Conservation (phyloP, 2,888 invertebrate genomes). For the Nebria brevicollis region DNA sequence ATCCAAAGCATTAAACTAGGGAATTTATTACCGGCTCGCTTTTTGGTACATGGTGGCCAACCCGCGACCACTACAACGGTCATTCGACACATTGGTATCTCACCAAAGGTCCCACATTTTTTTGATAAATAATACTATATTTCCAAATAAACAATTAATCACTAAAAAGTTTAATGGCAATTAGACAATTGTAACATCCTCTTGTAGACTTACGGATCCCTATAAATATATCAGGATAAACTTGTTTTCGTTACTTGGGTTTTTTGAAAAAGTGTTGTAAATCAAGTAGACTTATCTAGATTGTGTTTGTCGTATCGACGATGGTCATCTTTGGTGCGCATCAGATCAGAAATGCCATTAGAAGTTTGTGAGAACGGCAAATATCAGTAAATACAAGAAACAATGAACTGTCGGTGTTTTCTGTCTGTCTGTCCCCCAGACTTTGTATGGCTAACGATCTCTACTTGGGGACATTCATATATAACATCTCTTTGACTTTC, state of each 20-base stretch:
- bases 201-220: neutral
- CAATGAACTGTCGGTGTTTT: conserved; percentile 16
- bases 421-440: neutral
- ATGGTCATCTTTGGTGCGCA: conserved; percentile 35
- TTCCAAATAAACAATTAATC: neutral
- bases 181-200: neutral
- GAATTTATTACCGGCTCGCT: conserved; percentile 37
- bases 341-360: conserved; percentile 26
- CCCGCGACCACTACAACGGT: too few species aligned
- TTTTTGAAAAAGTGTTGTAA: conserved; percentile 21
- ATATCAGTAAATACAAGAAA: conserved; percentile 16
- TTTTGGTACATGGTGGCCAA: conserved; percentile 13
- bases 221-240: neutral
- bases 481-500: neutral
- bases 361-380: conserved; percentile 14
- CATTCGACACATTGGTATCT: too few species aligned
- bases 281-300: conserved; percentile 37
- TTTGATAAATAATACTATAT: too few species aligned
- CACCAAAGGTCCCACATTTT: too few species aligned
- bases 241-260: neutral
- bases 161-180: neutral
- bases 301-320: conserved; percentile 40
- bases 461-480: neutral
- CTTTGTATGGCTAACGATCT: conserved; percentile 15
- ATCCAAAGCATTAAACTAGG: conserved; percentile 41